Evolutionary conservation across 2,888 invertebrate genomes (phyloP).

Genomic region (Gandaritis pyraliata): DNA sequence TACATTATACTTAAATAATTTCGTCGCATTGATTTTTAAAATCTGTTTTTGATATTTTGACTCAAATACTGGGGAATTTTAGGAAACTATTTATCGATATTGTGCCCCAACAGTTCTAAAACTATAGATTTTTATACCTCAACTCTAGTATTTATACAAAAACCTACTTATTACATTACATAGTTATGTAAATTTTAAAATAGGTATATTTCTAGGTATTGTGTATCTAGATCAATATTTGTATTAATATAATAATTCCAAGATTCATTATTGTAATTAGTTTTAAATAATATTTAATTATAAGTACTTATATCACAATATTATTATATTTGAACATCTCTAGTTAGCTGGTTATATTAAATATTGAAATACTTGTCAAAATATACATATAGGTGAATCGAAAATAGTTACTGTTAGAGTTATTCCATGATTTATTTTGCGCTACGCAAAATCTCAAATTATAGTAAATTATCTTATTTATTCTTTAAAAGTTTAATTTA

Average conservation of each 20-base stretch:
- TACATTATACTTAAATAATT: constrained; percentile 13
- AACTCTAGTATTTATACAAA: constrained; percentile 14
- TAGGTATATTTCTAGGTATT: constrained; percentile 3
- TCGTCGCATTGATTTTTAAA: constrained; percentile 16
- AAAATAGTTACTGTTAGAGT: not conserved
- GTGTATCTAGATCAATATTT: constrained; percentile 9
- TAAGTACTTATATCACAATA: constrained; percentile 3
- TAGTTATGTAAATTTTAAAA: constrained; percentile 5
- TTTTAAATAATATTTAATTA: not conserved
- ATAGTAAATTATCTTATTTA: constrained; percentile 3
- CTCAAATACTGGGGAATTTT: constrained; percentile 13
- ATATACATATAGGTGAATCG: not conserved
- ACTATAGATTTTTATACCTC: constrained; percentile 21
- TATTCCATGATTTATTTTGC: constrained; percentile 8
- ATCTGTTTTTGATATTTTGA: constrained; percentile 6
- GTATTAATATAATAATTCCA: constrained; percentile 13
- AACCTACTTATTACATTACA: constrained; percentile 17
- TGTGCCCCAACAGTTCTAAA: constrained; percentile 21
- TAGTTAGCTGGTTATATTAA: no score
- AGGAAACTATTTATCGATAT: constrained; percentile 18
- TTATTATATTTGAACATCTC: not conserved
- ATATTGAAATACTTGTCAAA: not conserved
- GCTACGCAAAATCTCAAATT: constrained; percentile 17
- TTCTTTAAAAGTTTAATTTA: constrained; percentile 2
- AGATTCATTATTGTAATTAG: not conserved